These are phyloP conservation scores for Microplitis deprimator DNA, from an alignment of 2,888 invertebrate genomes.

Conservation along the genomic window DNA sequence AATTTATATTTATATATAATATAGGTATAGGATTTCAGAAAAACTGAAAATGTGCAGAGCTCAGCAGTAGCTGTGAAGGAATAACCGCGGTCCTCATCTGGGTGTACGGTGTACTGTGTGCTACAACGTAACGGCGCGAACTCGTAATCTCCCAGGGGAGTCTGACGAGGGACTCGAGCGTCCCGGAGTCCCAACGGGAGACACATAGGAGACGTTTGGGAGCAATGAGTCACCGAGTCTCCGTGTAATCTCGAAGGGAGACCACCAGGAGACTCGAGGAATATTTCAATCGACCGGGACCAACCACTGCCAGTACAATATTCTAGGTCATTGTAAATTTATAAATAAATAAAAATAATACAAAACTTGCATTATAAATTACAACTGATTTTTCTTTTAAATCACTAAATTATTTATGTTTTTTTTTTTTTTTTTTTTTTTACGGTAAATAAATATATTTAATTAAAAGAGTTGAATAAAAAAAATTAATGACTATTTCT, in stretches of 20 bases:
- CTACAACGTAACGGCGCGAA: conserved; percentile 43
- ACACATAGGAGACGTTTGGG: conserved; percentile 46
- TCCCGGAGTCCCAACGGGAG: conserved; percentile 43
- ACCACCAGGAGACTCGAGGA: conserved; percentile 35
- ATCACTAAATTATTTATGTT: neutral
- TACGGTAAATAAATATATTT: too few relatives aligned
- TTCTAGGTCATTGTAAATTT: conserved; percentile 19
- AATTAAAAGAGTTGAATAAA: neutral
- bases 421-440: neutral
- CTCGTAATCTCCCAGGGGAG: conserved; percentile 45
- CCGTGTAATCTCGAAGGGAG: conserved; percentile 46
- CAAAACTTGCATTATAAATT: neutral
- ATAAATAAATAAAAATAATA: conserved; percentile 15
- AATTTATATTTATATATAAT: neutral
- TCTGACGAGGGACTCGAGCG: conserved; percentile 43
- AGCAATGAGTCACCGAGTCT: conserved; percentile 46
- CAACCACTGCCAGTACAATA: conserved; percentile 5
- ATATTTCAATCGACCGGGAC: conserved; percentile 36
- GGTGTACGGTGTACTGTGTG: neutral
- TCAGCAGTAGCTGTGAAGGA: conserved; percentile 22
- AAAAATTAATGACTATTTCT: neutral
- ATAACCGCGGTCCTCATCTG: conserved; percentile 38
- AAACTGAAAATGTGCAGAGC: conserved; percentile 39
- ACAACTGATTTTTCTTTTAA: neutral
- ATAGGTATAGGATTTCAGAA: neutral